A percentile compares a stretch with the other conserved stretches of the same genome.
phyloP scores from a whole-genome alignment of 2,113 vertebrate genomes.

The Phalacrocorax carbo region DNA sequence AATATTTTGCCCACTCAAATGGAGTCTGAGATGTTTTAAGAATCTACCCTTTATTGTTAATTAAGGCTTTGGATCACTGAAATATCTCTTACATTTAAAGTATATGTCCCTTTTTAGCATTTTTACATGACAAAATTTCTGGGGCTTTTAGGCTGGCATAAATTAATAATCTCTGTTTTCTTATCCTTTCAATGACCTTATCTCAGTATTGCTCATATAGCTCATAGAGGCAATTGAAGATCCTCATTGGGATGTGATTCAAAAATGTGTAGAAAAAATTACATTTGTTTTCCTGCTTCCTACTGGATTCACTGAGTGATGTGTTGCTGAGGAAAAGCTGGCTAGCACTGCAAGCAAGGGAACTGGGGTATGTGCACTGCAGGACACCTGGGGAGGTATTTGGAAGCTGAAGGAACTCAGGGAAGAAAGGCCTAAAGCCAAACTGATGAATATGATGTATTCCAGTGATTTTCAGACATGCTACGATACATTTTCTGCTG shows the following conservation, averaged over 20 bases:
- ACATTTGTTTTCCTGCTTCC: neutral
- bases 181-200: neutral
- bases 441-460: neutral
- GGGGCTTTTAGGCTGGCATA: neutral
- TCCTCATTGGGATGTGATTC: neutral
- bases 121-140: neutral
- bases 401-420: neutral
- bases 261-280: neutral
- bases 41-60: neutral
- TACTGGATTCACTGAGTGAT: conserved; percentile 5
- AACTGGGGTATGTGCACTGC: neutral
- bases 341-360: neutral
- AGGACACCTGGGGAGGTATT: neutral
- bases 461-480: neutral
- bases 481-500: neutral
- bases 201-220: neutral
- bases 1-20: neutral
- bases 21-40: neutral
- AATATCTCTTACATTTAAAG: neutral
- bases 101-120: neutral
- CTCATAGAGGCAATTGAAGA: neutral
- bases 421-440: neutral
- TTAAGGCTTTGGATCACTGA: neutral
- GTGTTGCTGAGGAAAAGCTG: conserved; percentile 29
- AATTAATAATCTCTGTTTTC: neutral